Percentiles rank a stretch among this genome's conserved stretches.
phyloP scores from a whole-genome alignment of 2,888 invertebrate species.

The Steinernema hermaphroditum region DNA sequence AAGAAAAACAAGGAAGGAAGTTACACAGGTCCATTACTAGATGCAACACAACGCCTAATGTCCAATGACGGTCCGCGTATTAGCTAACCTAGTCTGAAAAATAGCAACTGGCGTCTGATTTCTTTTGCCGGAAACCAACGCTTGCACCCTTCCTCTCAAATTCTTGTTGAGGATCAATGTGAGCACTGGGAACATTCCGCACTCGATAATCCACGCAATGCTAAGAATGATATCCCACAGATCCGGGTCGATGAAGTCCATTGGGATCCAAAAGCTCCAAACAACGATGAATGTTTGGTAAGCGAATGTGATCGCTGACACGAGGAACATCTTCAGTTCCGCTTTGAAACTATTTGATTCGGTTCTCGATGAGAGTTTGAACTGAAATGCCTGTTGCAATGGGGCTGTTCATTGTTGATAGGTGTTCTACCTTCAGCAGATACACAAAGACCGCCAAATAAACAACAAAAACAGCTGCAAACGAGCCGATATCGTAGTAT shows the following conservation, averaged over 20 bases:
- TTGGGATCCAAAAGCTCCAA: not conserved
- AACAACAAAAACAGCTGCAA: not conserved
- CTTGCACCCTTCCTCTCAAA: not conserved
- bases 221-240: not conserved
- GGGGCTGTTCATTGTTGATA: too few relatives aligned
- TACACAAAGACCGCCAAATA: not conserved
- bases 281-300: not conserved
- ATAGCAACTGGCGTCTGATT: not conserved
- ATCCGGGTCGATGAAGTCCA: not conserved
- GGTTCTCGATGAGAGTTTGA: not conserved
- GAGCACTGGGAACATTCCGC: not conserved
- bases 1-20: too few relatives aligned
- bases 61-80: too few relatives aligned
- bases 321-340: not conserved
- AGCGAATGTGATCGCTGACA: not conserved
- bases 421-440: not conserved
- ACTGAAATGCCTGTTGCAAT: not conserved
- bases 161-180: not conserved
- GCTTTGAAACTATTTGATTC: not conserved
- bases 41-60: too few relatives aligned
- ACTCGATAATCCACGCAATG: not conserved
- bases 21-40: too few relatives aligned
- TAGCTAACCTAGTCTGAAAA: too few relatives aligned
- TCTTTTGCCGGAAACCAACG: not conserved
- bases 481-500: not conserved